phyloP scores from a whole-genome alignment of 2,888 invertebrate genomes.

The Cynaeus angustus region DNA sequence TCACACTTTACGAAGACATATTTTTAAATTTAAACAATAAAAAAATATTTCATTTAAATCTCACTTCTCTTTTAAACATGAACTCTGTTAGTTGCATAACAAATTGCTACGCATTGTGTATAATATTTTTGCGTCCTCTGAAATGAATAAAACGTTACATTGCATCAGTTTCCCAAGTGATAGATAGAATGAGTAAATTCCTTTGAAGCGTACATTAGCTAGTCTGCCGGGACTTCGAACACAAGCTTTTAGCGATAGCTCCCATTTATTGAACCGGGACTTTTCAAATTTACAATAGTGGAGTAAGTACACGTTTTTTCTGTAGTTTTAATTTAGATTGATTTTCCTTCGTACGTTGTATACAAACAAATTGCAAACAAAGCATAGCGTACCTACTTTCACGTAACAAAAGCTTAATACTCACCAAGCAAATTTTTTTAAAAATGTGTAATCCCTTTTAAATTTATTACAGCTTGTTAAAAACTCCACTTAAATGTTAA shows the following conservation, averaged over 20 bases:
- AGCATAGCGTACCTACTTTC: background rate
- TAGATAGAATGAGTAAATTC: constrained; percentile 28
- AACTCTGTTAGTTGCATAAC: background rate
- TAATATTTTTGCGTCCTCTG: constrained; percentile 14
- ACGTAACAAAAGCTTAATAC: too few species aligned
- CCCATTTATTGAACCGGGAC: constrained; percentile 16
- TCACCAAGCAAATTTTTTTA: too few species aligned
- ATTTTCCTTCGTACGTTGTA: background rate
- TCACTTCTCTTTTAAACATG: too few species aligned
- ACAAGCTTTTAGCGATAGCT: constrained; percentile 41
- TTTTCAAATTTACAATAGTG: constrained; percentile 12
- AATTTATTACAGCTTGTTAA: too few species aligned
- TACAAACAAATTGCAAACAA: background rate
- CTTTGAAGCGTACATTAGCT: constrained; percentile 41
- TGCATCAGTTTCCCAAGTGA: constrained; percentile 6
- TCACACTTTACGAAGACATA: too few species aligned
- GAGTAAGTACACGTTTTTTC: background rate
- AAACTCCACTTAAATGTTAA: too few species aligned
- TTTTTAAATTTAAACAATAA: too few species aligned
- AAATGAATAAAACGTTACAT: constrained; percentile 17
- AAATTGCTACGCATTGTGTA: background rate
- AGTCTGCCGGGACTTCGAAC: constrained; percentile 33
- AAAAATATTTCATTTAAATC: too few species aligned
- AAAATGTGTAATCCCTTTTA: too few species aligned
- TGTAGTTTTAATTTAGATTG: background rate